Base-by-base conservation (phyloP, 1,140 invertebrate species). In the Aplysia californica region DNA sequence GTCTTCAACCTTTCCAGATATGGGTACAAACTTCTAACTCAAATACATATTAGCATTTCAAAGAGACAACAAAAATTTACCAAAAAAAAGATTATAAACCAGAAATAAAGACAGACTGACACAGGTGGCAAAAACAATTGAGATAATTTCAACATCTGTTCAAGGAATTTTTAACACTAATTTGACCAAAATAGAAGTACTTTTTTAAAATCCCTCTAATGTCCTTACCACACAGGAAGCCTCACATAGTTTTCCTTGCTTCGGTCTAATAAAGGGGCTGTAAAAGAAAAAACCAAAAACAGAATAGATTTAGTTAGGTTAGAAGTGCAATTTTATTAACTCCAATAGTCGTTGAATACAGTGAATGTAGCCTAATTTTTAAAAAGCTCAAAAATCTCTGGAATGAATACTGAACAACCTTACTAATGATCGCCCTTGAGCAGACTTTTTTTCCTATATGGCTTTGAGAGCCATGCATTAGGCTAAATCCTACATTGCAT, bases 171-270 rank as follows among this genome's bases (percentile, higher is more conserved):
- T 50, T 50, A 39, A 69, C 18, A 69, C 21, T 20, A 41, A 69
- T 23, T 15, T 18, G 26, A 61, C 10, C 10, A 61, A 10, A 61
- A 18, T 61, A 26, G 26, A 29, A 66, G n/a, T n/a, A n/a, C n/a
- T n/a, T n/a, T n/a, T n/a, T n/a, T n/a, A n/a, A n/a, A n/a, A n/a
- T n/a, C n/a, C n/a, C n/a, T 83, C 79, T 10, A 50, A 50, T 50
- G 44, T 50, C 44, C 94, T 94, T 93, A 99, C 97, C 95, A 96
- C 95, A 91, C 97, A 98, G 66, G 96, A 95, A 31, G 97, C 95
- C 91, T 99, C 98, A 90, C 98, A 97, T 66, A 98, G 91, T 91
- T 98, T 98, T 80, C 96, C 96, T 79, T 98, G 92, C 90, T 97
- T 96, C 20, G 97, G 96, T 85, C 96, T 86, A 70, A 92, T 91